Percentiles rank a stretch among this genome's conserved stretches.
Evolutionary conservation across 2,888 invertebrate species (phyloP).

Genomic region (Patella caerulea): DNA sequence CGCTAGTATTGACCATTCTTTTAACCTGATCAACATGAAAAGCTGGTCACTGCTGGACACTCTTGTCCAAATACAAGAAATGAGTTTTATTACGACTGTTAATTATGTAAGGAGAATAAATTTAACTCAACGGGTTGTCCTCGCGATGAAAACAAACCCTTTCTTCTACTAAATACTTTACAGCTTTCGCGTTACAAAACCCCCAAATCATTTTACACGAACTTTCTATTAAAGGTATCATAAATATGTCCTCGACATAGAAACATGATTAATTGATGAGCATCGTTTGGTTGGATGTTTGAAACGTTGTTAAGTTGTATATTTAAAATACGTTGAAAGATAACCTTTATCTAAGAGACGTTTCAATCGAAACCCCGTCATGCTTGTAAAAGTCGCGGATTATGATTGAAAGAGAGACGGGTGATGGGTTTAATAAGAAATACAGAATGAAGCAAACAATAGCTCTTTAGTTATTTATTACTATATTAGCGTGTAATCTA

Average conservation of each 20-base stretch:
- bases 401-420: too few species aligned
- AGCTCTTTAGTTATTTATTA: too few species aligned
- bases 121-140: background rate
- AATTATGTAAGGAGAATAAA: slow-evolving; percentile 9
- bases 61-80: background rate
- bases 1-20: slow-evolving; percentile 1
- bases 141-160: background rate
- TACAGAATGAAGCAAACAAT: too few species aligned
- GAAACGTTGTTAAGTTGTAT: slow-evolving; percentile 8
- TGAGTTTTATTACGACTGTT: background rate
- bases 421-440: too few species aligned
- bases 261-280: background rate
- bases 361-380: too few species aligned
- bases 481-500: too few species aligned
- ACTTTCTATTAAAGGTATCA: background rate
- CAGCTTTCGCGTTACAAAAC: background rate
- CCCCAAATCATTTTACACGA: too few species aligned
- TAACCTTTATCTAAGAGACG: too few species aligned
- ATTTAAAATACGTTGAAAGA: background rate
- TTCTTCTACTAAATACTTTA: slow-evolving; percentile 12
- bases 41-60: slow-evolving; percentile 2
- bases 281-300: background rate
- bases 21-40: slow-evolving; percentile 8
- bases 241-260: background rate
- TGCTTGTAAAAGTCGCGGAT: too few species aligned